phyloP scores from a whole-genome alignment of 2,888 invertebrate species.

The Cryptophagus acutangulus region DNA sequence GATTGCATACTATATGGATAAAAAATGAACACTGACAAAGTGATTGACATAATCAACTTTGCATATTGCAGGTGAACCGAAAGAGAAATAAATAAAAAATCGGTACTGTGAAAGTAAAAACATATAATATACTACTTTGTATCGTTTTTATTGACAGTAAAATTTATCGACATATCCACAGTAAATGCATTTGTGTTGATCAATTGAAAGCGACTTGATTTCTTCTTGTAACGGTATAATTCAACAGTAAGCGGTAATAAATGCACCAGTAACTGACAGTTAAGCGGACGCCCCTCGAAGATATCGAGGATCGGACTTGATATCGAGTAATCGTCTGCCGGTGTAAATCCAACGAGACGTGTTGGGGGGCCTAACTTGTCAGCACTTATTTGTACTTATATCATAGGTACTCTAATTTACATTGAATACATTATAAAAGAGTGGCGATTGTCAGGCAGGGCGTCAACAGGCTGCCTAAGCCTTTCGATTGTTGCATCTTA shows the following conservation, averaged over 20 bases:
- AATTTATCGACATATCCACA: slow-evolving; percentile 1
- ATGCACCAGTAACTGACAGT: slow-evolving; percentile 37
- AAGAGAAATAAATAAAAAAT: too few relatives aligned
- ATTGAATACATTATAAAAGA: background rate
- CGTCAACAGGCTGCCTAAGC: slow-evolving; percentile 4
- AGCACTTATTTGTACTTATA: slow-evolving; percentile 8
- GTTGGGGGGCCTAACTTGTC: slow-evolving; percentile 8
- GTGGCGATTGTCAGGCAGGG: too few relatives aligned
- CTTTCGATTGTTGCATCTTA: too few relatives aligned
- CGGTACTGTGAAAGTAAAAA: too few relatives aligned
- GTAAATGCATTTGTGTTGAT: slow-evolving; percentile 1
- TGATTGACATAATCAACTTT: too few relatives aligned
- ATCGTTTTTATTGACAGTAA: background rate
- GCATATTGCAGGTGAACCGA: too few relatives aligned
- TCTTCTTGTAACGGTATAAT: slow-evolving; percentile 6
- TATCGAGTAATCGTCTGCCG: slow-evolving; percentile 25
- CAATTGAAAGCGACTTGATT: background rate
- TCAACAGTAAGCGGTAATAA: slow-evolving; percentile 31
- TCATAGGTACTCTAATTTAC: slow-evolving; percentile 1
- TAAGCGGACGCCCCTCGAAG: slow-evolving; percentile 34
- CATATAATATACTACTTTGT: too few relatives aligned
- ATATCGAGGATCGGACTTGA: slow-evolving; percentile 33
- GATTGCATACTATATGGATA: too few relatives aligned
- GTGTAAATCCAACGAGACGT: slow-evolving; percentile 9
- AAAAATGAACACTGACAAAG: too few relatives aligned